Percentiles rank a stretch among this genome's conserved stretches.
These are phyloP conservation scores for Pycnonotus jocosus DNA, from an alignment of 2,113 vertebrate genomes.

Conservation along the genomic window DNA sequence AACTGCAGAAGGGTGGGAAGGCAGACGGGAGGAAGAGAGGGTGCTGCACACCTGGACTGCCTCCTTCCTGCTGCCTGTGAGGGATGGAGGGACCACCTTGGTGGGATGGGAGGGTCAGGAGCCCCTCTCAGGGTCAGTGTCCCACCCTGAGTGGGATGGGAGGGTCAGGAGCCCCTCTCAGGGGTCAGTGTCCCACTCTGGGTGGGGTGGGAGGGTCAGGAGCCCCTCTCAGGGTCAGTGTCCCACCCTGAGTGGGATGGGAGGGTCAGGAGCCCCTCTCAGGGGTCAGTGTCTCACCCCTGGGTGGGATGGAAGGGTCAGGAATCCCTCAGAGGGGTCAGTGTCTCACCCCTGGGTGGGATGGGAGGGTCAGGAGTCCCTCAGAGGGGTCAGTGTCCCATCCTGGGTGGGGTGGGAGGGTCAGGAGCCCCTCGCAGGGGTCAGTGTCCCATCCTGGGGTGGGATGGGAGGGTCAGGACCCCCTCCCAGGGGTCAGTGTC, in stretches of 20 bases:
- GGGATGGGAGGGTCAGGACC: not conserved
- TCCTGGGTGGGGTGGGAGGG: not conserved
- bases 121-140: not conserved
- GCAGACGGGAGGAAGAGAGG: rapidly evolving
- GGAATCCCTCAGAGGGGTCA: not conserved
- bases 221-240: not conserved
- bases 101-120: not conserved
- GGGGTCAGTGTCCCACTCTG: not conserved
- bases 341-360: not conserved
- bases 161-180: not conserved
- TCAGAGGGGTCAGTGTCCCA: not conserved
- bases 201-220: not conserved
- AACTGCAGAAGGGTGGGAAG: not conserved
- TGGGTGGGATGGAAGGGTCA: not conserved
- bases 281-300: not conserved
- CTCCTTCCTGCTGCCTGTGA: rapidly evolving
- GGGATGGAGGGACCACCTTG: not conserved
- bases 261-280: not conserved
- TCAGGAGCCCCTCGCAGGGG: not conserved
- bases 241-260: not conserved
- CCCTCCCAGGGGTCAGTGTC: not conserved
- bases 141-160: not conserved
- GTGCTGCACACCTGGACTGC: not conserved
- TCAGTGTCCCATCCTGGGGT: too few relatives aligned
- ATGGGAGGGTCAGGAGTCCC: not conserved